phyloP scores from a whole-genome alignment of 2,113 vertebrate species.

The Gadus macrocephalus region DNA sequence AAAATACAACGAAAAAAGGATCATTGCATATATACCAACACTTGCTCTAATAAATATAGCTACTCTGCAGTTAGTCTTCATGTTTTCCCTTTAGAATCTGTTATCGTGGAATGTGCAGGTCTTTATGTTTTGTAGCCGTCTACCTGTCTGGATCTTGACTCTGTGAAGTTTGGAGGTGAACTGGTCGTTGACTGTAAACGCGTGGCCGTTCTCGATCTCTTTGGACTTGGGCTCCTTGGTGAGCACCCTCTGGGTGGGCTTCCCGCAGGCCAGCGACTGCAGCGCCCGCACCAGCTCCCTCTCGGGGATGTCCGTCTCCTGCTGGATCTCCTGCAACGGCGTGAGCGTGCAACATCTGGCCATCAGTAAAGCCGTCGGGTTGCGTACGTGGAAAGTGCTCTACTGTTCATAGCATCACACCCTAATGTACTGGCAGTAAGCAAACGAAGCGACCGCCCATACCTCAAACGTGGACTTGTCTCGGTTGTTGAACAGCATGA shows the following conservation, averaged over 20 bases:
- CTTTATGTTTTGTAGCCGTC: neutral
- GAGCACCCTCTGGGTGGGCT: constrained; percentile 96
- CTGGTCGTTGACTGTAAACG: constrained; percentile 99
- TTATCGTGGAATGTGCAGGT: neutral
- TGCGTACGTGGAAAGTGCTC: neutral
- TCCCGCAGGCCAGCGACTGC: constrained; percentile 96
- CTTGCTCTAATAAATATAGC: neutral
- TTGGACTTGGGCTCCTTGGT: constrained; percentile 99
- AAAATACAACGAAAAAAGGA: too few relatives aligned
- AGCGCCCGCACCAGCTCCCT: constrained; percentile 95
- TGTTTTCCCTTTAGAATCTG: neutral
- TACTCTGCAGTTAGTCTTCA: neutral
- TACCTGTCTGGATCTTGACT: constrained; percentile 99
- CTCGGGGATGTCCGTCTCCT: constrained; percentile 98
- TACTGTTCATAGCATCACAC: neutral
- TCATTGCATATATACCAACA: too few relatives aligned
- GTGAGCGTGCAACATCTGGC: neutral
- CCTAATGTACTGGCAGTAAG: neutral
- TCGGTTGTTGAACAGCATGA: constrained; percentile 99
- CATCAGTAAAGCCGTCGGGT: neutral
- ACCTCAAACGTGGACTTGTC: constrained; percentile 98
- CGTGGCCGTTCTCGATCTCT: constrained; percentile 97
- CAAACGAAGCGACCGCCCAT: constrained; percentile 7
- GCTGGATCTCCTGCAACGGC: constrained; percentile 89
- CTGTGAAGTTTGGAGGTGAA: constrained; percentile 99